Base-by-base conservation (phyloP, 2,797 vertebrate species). In the Malurus splendens region DNA sequence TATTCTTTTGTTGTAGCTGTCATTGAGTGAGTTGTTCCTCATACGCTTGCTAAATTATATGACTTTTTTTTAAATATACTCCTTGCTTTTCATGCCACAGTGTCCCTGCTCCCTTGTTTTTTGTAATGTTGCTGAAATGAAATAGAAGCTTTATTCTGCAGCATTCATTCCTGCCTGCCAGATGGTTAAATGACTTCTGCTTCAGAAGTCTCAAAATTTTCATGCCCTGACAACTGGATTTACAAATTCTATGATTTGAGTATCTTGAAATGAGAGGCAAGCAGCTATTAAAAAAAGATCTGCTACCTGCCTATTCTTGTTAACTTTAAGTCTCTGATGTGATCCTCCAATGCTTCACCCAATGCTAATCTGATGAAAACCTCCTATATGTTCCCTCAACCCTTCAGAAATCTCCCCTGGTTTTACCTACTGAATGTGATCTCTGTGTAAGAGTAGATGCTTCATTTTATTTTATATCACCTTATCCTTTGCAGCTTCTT, bases 1-100 rank as follows among this genome's bases (percentile, higher is more conserved):
- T 93, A 90, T 81, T 93, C 79, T 93, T 94, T 93, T 94, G 83
- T 95, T 83, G 39, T 55, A 62, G 61, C 57, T 86, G 92, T 90
- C 87, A 78, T 68, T 85, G 91, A 52, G 42, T 72, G 72, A 77
- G 24, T 47, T 80, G 10, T 66, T 92, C 22, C 44, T 88, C 57
- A 33, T 44, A 67, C 7, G 2, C 54, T 94, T 81, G 23, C 82
- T 87, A 86, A 92, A 95, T 91, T 84, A 71, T 60, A 30, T 75
- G 32, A 61, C 24, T 82, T 72, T 47, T 64, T 14, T 14, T n/a
- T 11, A 19, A 23, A 55, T 74, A n/a, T 48, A 48, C 16, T 66
- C 18, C 50, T 90, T 87, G 28, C 47, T 92, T 93, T 87, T 45
- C 82, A 54, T 64, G 48, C 39, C 39, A 41, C 44, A 25, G 22